Percentiles rank a stretch among this genome's conserved stretches.
Evolutionary conservation across 2,113 vertebrate species (phyloP).

Genomic region (Otocyon megalotis): DNA sequence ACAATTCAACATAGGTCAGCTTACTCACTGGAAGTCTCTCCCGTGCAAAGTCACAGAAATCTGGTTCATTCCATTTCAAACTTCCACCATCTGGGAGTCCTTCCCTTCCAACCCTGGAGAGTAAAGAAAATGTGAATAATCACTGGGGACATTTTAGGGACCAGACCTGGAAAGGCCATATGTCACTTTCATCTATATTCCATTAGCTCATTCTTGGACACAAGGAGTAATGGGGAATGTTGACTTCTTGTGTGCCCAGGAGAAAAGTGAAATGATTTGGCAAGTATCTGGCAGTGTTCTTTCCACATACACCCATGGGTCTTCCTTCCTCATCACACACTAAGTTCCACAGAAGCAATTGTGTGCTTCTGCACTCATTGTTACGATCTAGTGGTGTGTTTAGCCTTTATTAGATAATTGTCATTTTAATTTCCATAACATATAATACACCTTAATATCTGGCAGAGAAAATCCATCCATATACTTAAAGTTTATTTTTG

Average conservation of each 20-base stretch:
- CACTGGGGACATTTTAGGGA: not conserved
- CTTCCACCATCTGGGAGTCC: not conserved
- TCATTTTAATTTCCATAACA: not conserved
- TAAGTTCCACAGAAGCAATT: rapidly evolving
- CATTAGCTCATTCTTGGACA: not conserved
- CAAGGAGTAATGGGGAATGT: not conserved
- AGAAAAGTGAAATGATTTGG: not conserved
- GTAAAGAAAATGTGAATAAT: not conserved
- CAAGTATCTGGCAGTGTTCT: rapidly evolving
- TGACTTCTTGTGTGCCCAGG: too few species aligned
- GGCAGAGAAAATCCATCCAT: not conserved
- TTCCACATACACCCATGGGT: not conserved
- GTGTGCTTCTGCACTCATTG: not conserved
- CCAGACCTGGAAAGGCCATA: not conserved
- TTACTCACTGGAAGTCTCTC: not conserved
- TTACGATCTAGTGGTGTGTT: rapidly evolving
- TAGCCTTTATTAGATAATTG: not conserved
- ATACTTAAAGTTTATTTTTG: not conserved
- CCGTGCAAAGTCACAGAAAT: not conserved
- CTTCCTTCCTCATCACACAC: rapidly evolving
- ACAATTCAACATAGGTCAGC: not conserved
- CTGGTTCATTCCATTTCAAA: not conserved
- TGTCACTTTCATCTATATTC: not conserved
- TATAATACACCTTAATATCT: not conserved
- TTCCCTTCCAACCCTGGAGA: not conserved